These are phyloP conservation scores for Drosophila putrida DNA, from an alignment of 2,888 invertebrate species.

Conservation along the genomic window DNA sequence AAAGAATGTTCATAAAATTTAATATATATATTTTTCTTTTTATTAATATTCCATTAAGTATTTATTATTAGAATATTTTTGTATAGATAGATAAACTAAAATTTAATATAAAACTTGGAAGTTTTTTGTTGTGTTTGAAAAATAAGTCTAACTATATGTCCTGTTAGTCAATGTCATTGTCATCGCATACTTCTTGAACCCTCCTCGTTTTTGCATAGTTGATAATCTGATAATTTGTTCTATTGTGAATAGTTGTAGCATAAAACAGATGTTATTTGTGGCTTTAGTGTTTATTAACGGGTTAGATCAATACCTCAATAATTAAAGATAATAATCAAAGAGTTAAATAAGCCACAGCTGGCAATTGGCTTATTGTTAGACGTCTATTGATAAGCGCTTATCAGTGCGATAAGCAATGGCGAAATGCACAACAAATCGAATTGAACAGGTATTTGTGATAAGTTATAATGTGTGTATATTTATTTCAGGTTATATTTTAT, in stretches of 20 bases:
- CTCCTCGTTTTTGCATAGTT: not conserved
- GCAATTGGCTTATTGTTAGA: constrained; percentile 16
- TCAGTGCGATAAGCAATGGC: constrained; percentile 15
- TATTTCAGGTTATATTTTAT: constrained; percentile 14
- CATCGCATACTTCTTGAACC: constrained; percentile 2
- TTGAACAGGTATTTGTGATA: constrained; percentile 11
- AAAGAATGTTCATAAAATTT: too few species aligned
- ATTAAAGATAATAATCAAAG: constrained; percentile 6
- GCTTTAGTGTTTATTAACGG: not conserved
- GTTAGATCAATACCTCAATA: constrained; percentile 11
- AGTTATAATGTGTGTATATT: constrained; percentile 10
- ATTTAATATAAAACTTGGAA: too few species aligned
- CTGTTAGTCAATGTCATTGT: too few species aligned
- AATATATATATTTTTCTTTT: too few species aligned
- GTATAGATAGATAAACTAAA: too few species aligned
- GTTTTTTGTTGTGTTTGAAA: too few species aligned
- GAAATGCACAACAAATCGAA: constrained; percentile 11
- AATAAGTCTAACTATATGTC: too few species aligned
- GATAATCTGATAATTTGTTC: not conserved
- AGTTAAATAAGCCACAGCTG: constrained; percentile 18
- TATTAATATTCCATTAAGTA: too few species aligned
- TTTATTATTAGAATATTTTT: too few species aligned
- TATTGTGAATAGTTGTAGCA: not conserved
- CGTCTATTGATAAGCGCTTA: constrained; percentile 4
- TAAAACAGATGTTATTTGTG: not conserved